Percentiles rank a stretch among this genome's conserved stretches.
phyloP scores from a whole-genome alignment of 2,797 vertebrate species.

The Choloepus didactylus region DNA sequence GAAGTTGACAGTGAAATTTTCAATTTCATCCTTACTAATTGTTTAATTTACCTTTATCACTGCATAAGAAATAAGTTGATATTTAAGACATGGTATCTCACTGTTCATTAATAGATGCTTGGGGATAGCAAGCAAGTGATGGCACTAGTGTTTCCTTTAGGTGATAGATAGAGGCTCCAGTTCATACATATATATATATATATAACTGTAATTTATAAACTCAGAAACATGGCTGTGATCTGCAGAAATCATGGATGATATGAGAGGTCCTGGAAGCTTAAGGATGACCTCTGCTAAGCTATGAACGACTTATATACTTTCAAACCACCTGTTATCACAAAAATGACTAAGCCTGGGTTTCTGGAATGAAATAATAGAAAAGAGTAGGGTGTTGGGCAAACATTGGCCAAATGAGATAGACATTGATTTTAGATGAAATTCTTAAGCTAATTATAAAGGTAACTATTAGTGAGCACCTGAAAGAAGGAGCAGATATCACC shows the following conservation, averaged over 20 bases:
- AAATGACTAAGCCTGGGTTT: background rate
- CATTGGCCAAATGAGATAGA: constrained; percentile 54
- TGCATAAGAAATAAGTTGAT: background rate
- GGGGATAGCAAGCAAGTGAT: background rate
- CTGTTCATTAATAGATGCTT: background rate
- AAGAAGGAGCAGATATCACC: constrained; percentile 34
- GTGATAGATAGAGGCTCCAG: background rate
- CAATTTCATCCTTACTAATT: background rate
- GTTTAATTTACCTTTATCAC: background rate
- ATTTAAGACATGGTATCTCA: background rate
- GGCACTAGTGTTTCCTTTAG: background rate
- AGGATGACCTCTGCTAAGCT: background rate
- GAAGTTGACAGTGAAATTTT: constrained; percentile 1
- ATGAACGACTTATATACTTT: background rate
- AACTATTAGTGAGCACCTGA: constrained; percentile 62
- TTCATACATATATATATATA: background rate
- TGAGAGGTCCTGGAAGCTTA: background rate
- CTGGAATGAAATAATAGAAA: background rate
- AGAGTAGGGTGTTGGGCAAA: background rate
- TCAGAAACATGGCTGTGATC: background rate
- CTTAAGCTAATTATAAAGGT: constrained; percentile 61
- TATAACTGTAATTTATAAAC: background rate
- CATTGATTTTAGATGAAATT: constrained; percentile 75
- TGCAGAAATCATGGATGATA: background rate
- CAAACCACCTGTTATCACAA: background rate